These are phyloP conservation scores for Scaptomyza hsui DNA, from an alignment of 1,140 invertebrate species.

Conservation along the genomic window DNA sequence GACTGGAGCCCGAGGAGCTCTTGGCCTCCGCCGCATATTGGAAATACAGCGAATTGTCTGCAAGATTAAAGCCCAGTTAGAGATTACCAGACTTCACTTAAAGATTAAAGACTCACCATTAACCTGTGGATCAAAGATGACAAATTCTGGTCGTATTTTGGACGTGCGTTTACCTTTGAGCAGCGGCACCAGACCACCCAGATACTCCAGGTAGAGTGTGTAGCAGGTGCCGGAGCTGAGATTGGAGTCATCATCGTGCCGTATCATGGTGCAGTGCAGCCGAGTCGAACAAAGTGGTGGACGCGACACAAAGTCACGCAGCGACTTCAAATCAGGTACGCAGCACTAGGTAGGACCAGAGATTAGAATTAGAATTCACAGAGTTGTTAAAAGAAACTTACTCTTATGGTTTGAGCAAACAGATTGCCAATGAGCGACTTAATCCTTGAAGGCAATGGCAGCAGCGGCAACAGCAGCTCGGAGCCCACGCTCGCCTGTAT, in stretches of 20 bases:
- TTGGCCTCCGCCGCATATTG: slow-evolving; percentile 84
- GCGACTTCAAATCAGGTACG: slow-evolving; percentile 93
- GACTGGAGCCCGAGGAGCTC: slow-evolving; percentile 85
- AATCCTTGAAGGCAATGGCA: slow-evolving; percentile 94
- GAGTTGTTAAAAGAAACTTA: slow-evolving; percentile 83
- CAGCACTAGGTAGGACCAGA: slow-evolving; percentile 88
- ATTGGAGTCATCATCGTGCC: slow-evolving; percentile 93
- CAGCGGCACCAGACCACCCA: slow-evolving; percentile 97
- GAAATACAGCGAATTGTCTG: slow-evolving; percentile 76
- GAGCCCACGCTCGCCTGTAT: slow-evolving; percentile 87
- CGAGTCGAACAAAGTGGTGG: slow-evolving; percentile 93
- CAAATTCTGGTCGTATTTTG: slow-evolving; percentile 98
- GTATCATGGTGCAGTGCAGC: slow-evolving; percentile 97
- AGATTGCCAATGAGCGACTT: slow-evolving; percentile 93
- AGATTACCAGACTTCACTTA: not conserved
- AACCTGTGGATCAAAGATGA: slow-evolving; percentile 97
- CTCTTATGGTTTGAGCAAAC: slow-evolving; percentile 97
- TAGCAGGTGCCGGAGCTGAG: slow-evolving; percentile 91
- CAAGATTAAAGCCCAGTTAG: not conserved
- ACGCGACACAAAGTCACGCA: slow-evolving; percentile 96
- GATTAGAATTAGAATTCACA: not conserved
- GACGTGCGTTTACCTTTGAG: slow-evolving; percentile 97
- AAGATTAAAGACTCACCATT: slow-evolving; percentile 85
- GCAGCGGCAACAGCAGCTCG: slow-evolving; percentile 86
- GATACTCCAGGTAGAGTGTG: slow-evolving; percentile 97